Conservation (phyloP, 2,888 invertebrate species). For the Leptothorax acervorum region DNA sequence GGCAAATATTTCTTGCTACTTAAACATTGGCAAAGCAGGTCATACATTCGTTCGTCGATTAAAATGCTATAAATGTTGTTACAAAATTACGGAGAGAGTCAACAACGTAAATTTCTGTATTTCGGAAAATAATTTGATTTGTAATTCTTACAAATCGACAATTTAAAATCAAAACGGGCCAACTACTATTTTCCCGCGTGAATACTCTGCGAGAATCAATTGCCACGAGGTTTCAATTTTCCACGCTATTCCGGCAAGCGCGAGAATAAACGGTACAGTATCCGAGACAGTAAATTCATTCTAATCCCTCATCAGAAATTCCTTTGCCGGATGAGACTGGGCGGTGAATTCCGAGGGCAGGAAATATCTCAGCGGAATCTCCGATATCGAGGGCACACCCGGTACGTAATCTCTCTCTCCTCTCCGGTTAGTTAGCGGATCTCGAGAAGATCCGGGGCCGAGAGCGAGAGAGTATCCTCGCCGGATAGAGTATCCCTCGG, state of each 20-base stretch:
- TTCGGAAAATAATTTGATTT: background rate
- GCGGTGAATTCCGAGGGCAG: conserved; percentile 54
- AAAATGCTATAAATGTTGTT: background rate
- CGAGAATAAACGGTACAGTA: conserved; percentile 65
- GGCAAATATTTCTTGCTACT: conserved; percentile 6
- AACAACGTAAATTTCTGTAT: background rate
- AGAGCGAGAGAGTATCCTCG: conserved; percentile 74
- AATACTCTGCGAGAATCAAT: conserved; percentile 61
- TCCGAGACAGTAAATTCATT: conserved; percentile 65
- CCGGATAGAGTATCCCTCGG: conserved; percentile 81
- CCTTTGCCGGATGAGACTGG: conserved; percentile 66
- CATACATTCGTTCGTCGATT: background rate
- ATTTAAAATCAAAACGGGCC: background rate
- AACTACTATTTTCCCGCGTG: background rate
- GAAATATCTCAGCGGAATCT: conserved; percentile 64
- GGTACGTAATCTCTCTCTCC: conserved; percentile 81
- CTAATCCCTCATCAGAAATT: conserved; percentile 73
- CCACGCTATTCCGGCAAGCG: conserved; percentile 44
- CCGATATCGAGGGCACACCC: conserved; percentile 77
- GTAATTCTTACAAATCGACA: background rate
- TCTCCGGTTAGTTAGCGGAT: conserved; percentile 83
- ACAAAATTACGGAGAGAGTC: background rate
- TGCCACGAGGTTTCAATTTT: conserved; percentile 50
- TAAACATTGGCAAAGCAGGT: background rate
- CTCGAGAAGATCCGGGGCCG: conserved; percentile 78